Percentiles rank a stretch among this genome's conserved stretches.
Conservation (phyloP, 1,140 invertebrate genomes). For the Medauroidea extradentata region DNA sequence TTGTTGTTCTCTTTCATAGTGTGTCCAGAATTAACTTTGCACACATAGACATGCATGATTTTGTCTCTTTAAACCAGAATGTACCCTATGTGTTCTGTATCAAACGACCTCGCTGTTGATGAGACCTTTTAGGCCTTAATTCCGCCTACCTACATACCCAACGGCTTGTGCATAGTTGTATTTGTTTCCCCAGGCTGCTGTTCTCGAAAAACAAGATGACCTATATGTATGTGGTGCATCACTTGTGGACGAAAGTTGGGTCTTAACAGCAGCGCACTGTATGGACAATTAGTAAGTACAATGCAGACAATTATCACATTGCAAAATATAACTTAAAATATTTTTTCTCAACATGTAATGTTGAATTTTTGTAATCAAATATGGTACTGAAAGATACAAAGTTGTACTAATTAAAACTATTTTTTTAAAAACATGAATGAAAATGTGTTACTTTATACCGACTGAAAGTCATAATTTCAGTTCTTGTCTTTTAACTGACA, state of each 20-base stretch:
- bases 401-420: too few species aligned
- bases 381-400: too few species aligned
- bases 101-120: background rate
- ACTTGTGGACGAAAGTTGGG: slow-evolving; percentile 48
- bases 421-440: too few species aligned
- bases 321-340: too few species aligned
- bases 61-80: background rate
- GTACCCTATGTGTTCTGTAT: background rate
- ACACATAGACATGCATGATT: background rate
- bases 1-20: too few species aligned
- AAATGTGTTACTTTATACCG: too few species aligned
- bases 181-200: slow-evolving; percentile 38
- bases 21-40: too few species aligned
- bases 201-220: slow-evolving; percentile 43
- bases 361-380: too few species aligned
- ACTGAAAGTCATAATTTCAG: too few species aligned
- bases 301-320: background rate
- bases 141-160: too few species aligned
- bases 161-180: slow-evolving; percentile 7
- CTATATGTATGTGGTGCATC: slow-evolving; percentile 53
- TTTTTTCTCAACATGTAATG: too few species aligned
- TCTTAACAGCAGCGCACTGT: slow-evolving; percentile 60
- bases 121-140: background rate
- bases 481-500: too few species aligned
- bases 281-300: slow-evolving; percentile 45